Conservation (phyloP, 2,113 vertebrate species). For the Marcusenius ussheri region DNA sequence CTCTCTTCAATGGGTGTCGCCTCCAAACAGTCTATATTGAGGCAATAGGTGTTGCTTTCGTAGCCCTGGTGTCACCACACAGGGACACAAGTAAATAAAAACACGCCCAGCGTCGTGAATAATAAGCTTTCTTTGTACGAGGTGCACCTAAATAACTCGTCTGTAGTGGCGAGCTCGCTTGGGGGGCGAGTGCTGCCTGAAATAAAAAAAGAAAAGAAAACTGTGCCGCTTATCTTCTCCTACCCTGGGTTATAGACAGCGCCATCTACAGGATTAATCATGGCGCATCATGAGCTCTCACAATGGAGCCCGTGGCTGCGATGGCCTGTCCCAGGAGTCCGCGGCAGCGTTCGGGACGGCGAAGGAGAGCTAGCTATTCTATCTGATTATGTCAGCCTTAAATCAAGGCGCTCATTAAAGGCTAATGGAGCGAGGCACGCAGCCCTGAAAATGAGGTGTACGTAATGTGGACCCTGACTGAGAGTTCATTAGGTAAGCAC, state of each 20-base stretch:
- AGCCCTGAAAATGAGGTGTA: constrained; percentile 22
- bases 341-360: neutral
- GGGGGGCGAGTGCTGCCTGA: neutral
- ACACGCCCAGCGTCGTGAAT: neutral
- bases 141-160: neutral
- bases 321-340: neutral
- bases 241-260: constrained; percentile 22
- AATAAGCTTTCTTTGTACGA: neutral
- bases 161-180: neutral
- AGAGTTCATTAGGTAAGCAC: constrained; percentile 32
- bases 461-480: constrained; percentile 29
- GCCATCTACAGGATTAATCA: constrained; percentile 15
- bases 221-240: constrained; percentile 22
- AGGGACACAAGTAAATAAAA: neutral
- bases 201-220: neutral
- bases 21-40: neutral
- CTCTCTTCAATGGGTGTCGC: neutral
- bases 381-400: constrained; percentile 30
- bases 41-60: neutral
- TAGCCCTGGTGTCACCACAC: neutral
- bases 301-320: constrained; percentile 17
- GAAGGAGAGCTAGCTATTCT: constrained; percentile 3
- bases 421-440: constrained; percentile 34
- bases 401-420: constrained; percentile 37
- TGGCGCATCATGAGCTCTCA: constrained; percentile 7